Conservation (phyloP, 2,888 invertebrate genomes). For the Sphaeridia pumilis region DNA sequence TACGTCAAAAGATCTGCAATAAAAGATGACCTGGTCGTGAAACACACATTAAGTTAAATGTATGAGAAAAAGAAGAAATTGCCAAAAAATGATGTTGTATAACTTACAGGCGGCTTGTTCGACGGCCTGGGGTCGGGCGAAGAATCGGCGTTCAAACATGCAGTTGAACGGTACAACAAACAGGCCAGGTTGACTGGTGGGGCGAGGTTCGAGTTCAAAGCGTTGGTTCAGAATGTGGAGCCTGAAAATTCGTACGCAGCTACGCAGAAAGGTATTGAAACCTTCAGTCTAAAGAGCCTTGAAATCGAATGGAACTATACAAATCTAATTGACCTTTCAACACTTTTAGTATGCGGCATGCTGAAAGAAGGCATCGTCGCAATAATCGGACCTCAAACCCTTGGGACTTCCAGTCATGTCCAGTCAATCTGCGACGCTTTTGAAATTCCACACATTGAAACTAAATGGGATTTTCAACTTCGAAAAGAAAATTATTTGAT, state of each 20-base stretch:
- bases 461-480: constrained; percentile 81
- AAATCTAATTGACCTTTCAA: no score
- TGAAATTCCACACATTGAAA: constrained; percentile 90
- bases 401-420: constrained; percentile 79
- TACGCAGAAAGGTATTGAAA: constrained; percentile 5
- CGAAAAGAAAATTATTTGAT: constrained; percentile 61
- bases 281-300: no score
- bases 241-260: constrained; percentile 53
- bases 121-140: constrained; percentile 67
- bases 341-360: constrained; percentile 64
- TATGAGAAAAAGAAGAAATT: no score
- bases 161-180: constrained; percentile 77
- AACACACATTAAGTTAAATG: no score
- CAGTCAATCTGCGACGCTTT: constrained; percentile 92
- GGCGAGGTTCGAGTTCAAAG: constrained; percentile 71
- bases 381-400: constrained; percentile 84
- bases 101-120: constrained; percentile 63
- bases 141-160: constrained; percentile 82
- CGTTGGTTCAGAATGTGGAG: constrained; percentile 77
- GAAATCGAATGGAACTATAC: no score
- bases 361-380: constrained; percentile 78
- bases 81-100: no score
- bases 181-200: constrained; percentile 52
- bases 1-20: no score
- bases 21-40: no score